phyloP scores from a whole-genome alignment of 2,888 invertebrate species.

The Leptinotarsa haldemani region DNA sequence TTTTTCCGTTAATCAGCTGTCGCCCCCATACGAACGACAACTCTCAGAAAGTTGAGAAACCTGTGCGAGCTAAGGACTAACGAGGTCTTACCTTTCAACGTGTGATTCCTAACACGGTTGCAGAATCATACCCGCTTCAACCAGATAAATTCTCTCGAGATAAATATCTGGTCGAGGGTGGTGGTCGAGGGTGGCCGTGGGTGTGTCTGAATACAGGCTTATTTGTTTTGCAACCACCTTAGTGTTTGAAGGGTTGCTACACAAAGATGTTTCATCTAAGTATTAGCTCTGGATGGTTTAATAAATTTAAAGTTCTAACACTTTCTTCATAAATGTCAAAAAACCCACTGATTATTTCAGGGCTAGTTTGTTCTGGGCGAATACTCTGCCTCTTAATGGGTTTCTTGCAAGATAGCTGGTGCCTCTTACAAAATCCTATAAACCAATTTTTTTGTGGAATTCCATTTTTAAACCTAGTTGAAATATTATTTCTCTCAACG shows the following conservation, averaged over 20 bases:
- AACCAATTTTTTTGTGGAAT: neutral
- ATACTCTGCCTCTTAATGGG: conserved; percentile 3
- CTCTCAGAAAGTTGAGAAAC: too few species aligned
- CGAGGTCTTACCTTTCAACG: too few species aligned
- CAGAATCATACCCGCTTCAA: too few species aligned
- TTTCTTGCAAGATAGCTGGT: conserved; percentile 4
- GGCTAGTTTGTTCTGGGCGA: conserved; percentile 1
- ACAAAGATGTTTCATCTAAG: neutral
- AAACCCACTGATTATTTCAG: conserved; percentile 3
- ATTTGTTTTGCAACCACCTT: neutral
- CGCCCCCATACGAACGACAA: too few species aligned
- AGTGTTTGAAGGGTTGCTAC: neutral
- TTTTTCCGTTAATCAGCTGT: too few species aligned
- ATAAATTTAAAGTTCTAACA: neutral
- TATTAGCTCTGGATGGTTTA: neutral
- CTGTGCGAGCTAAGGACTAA: too few species aligned
- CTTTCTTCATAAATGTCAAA: neutral
- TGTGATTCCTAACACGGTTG: too few species aligned
- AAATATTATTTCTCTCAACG: neutral
- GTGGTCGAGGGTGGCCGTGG: too few species aligned
- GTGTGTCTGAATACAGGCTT: neutral
- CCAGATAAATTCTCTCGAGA: too few species aligned
- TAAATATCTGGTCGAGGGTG: too few species aligned
- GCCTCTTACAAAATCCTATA: neutral
- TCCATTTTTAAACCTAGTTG: neutral